Evolutionary conservation across 2,113 vertebrate species (phyloP), one percentile per base, ranked within the genome.

Genomic region (Baryphthengus martii): DNA sequence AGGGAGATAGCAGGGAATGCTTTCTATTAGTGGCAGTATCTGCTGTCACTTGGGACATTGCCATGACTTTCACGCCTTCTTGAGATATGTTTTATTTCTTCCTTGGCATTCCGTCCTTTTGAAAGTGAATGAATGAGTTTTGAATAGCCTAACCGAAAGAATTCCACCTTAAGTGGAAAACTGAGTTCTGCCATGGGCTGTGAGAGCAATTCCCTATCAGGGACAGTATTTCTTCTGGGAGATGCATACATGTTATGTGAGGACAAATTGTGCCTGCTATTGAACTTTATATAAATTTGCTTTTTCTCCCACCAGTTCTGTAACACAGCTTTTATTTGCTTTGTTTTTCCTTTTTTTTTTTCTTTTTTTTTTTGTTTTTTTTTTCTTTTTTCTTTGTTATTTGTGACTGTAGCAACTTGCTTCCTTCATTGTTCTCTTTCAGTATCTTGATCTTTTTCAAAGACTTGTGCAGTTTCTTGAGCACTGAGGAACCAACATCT

Each of bases 201-300:
- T 3, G 2, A 87, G 11, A 21, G 24, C 13, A 49, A 4, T 72
- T 92, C 28, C 2, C 5, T 63, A 55, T 35, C 23, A 40, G 4
- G 20, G 29, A 42, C 7, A 17, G 13, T 63, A 63, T 83, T 94
- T 83, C 37, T 84, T 18, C 39, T 61, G 76, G 39, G 65, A 88
- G 4, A 35, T 63, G 37, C 16, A 47, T 31, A 17, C 0, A 1
- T 1, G 0, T 76, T 66, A 70, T 26, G 6, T 0, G 1, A 63
- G 45, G 88, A 63, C 40, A 56, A 59, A 40, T 26, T 42, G 15
- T 8, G 19, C 15, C n/a, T 56, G 17, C 62, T 66, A 45, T 0
- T 68, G 44, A 89, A 16, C 25, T 76, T 85, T 1, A 40, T 40
- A 61, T 40, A 71, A 65, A 37, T 56, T 45, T 90, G 1, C 8